These are phyloP conservation scores for Vombatus ursinus DNA, from an alignment of 2,113 vertebrate genomes.

Conservation along the genomic window DNA sequence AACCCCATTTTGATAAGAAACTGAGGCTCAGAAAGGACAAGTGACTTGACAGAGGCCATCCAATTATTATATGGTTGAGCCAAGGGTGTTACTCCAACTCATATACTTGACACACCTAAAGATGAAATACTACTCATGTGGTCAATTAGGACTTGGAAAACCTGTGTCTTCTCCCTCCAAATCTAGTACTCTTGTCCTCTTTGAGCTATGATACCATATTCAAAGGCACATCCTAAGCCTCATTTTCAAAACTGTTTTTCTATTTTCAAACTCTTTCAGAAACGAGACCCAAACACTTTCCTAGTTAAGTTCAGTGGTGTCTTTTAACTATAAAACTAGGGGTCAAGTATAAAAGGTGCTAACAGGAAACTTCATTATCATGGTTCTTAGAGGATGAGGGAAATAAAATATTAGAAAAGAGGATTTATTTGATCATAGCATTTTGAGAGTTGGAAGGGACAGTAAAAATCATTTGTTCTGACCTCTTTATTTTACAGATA, in stretches of 20 bases:
- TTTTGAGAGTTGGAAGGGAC: not conserved
- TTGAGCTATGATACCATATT: not conserved
- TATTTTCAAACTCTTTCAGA: conserved; percentile 16
- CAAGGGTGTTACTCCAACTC: not conserved
- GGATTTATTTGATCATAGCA: not conserved
- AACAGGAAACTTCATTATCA: not conserved
- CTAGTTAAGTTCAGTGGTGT: not conserved
- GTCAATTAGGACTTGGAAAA: not conserved
- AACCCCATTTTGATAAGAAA: not conserved
- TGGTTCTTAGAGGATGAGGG: not conserved
- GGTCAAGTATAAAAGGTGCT: not conserved
- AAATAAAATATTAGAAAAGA: not conserved
- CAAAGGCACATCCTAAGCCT: not conserved
- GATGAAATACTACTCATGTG: not conserved
- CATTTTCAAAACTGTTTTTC: not conserved
- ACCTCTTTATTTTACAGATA: not conserved
- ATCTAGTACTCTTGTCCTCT: not conserved
- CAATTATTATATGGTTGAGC: not conserved
- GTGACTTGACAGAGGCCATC: not conserved
- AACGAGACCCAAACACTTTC: not conserved
- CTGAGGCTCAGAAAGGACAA: not conserved
- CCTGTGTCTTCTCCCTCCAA: not conserved
- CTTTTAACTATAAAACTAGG: not conserved
- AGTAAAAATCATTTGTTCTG: not conserved
- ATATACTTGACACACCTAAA: not conserved